phyloP scores from a whole-genome alignment of 2,113 vertebrate species.

The Ceyx cyanopectus region DNA sequence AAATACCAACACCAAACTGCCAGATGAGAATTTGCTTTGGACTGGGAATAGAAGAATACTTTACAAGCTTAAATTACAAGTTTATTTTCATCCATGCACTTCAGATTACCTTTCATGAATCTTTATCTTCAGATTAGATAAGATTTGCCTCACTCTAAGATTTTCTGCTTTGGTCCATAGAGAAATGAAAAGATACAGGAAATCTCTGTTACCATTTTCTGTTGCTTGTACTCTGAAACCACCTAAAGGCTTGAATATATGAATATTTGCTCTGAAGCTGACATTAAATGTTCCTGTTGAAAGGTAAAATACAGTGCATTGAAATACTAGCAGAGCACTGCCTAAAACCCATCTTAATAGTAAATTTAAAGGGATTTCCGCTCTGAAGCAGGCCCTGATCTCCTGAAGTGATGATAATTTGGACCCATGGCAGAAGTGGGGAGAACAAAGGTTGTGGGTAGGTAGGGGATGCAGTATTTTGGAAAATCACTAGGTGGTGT shows the following conservation, averaged over 20 bases:
- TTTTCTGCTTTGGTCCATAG: not conserved
- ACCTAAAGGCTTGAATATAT: slow-evolving; percentile 47
- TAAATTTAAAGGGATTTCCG: not conserved
- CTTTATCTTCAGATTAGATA: not conserved
- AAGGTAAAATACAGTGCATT: not conserved
- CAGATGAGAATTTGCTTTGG: not conserved
- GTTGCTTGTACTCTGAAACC: slow-evolving; percentile 27
- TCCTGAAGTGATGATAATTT: not conserved
- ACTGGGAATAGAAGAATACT: not conserved
- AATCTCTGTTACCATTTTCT: slow-evolving; percentile 11
- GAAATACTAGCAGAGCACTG: not conserved
- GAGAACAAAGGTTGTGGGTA: not conserved
- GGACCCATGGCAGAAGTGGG: not conserved
- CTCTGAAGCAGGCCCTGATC: not conserved
- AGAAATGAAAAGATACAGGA: not conserved
- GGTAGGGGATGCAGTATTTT: not conserved
- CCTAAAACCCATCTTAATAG: not conserved
- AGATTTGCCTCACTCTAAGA: not conserved
- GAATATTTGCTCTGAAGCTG: slow-evolving; percentile 49
- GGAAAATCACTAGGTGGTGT: not conserved
- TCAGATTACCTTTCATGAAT: not conserved
- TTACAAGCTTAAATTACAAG: not conserved
- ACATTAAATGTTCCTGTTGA: slow-evolving; percentile 20
- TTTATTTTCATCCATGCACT: not conserved
- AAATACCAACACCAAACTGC: not conserved